Evolutionary conservation across 2,888 invertebrate genomes (phyloP).

Genomic region (Biston betularia): DNA sequence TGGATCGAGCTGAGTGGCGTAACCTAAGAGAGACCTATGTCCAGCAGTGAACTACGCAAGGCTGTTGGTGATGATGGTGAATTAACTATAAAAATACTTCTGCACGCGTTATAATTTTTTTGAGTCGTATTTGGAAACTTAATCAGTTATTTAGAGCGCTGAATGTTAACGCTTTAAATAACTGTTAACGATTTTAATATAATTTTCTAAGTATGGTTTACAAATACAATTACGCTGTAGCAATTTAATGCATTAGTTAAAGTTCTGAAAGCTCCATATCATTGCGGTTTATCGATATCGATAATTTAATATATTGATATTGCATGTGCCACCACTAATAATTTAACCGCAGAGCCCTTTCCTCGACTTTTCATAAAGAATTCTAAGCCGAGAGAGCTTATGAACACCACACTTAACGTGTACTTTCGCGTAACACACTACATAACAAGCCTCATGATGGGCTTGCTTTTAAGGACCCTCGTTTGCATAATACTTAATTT

Average conservation of each 20-base stretch:
- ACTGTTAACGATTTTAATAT: too few relatives aligned
- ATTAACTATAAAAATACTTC: too few relatives aligned
- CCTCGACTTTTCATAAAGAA: slow-evolving; percentile 51
- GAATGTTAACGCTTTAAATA: too few relatives aligned
- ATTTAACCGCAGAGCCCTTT: slow-evolving; percentile 46
- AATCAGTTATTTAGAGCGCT: too few relatives aligned
- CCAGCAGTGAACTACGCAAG: too few relatives aligned
- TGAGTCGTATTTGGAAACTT: too few relatives aligned
- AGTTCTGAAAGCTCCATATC: neutral
- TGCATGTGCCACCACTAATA: slow-evolving; percentile 46
- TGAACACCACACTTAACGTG: slow-evolving; percentile 49
- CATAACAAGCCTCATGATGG: neutral
- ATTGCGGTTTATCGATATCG: neutral
- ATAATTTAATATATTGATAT: slow-evolving; percentile 5
- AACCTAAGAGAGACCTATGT: too few relatives aligned
- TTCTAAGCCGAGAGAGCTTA: slow-evolving; percentile 49
- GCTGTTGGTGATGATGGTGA: too few relatives aligned
- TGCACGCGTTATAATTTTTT: too few relatives aligned
- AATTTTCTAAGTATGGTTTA: neutral
- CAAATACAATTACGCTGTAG: neutral
- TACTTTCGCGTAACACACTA: slow-evolving; percentile 42
- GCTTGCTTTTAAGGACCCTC: slow-evolving; percentile 9
- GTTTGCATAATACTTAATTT: slow-evolving; percentile 4
- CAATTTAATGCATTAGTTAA: neutral
- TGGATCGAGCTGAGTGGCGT: too few relatives aligned